Base-by-base conservation (phyloP, 2,888 invertebrate species). In the Lithophane semibrunnea region DNA sequence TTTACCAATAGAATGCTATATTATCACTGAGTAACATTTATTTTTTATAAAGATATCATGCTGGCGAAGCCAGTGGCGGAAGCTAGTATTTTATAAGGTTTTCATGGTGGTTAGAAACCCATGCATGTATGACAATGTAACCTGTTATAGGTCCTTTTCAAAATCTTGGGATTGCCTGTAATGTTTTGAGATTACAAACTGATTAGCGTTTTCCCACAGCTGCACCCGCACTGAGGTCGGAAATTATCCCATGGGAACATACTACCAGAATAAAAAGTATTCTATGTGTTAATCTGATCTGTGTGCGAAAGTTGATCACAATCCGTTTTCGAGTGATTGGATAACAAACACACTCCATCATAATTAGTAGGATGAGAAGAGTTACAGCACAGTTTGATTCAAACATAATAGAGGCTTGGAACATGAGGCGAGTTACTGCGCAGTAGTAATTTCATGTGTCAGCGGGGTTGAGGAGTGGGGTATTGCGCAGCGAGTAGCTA, bases 141-240 rank as follows among this genome's bases (percentile, higher is more conserved):
- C 29, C 24, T 18, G 12, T 24, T 12, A 12, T 47, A 18, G 21
- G 1, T 18, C 2, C 2, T 44, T 65, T 44, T 18, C 4, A 9
- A 3, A 24, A 65, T 1, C 4, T 65, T n/a, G 16, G 5, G 9
- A 64, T n/a, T 64, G 9, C 0, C 9, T 16, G n/a, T 42, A 42
- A 16, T 21, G n/a, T n/a, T 8, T 12, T 7, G n/a, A 42, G 42
- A 44, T n/a, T 44, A 44, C 44, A 7, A 44, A n/a, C 64, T 16
- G 42, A 54, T 4, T 54, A n/a, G 1, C 58, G 24, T 58, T 24
- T 24, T 5, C 5, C 24, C 1, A 5, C 2, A 0, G n/a, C 56
- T 58, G 24, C 24, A 2, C 56, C 13, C 13, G 0, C 0, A 0
- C 13, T 0, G 2, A 16, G 7, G 24, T 24, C 13, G 0, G 13